Base-by-base conservation (phyloP, 2,113 vertebrate genomes). In the Cyprinodon tularosa region DNA sequence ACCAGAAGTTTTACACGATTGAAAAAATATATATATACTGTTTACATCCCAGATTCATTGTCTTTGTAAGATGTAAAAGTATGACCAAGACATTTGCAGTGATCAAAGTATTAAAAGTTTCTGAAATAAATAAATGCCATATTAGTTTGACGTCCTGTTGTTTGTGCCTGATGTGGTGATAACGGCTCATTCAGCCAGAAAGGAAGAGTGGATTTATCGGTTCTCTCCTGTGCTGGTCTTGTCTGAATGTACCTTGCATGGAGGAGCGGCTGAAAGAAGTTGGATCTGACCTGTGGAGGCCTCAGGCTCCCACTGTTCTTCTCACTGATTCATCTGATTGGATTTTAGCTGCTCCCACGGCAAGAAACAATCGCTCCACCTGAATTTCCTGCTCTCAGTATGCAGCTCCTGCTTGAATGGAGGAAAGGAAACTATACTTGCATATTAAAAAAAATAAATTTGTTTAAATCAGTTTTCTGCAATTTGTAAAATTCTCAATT, bases 61-160 rank as follows among this genome's bases (percentile, higher is more conserved):
- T 91, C 88, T 94, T 91, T 94, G 93, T 94, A 93, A 93, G 88
- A 83, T 93, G 89, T 93, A 90, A 90, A 94, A 86, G 86, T 95
- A 91, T 92, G 84, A 90, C 88, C 82, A 91, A 81, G 77, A 83
- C 75, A 93, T 93, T 94, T 93, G 90, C 91, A 90, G 92, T 94
- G 92, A 93, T 90, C 83, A 86, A 92, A 93, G 92, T 94, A 93
- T 93, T 93, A 84, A 88, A 29, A 89, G 85, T 94, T 94, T 94
- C 90, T 89, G 92, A 94, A 94, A 93, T 93, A 94, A 94, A 92
- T 83, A 88, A 88, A 88, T 88, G 87, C 87, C 65, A 69, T 88
- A 79, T 87, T 14, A 36, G 81, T 77, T 77, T 60, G 83, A 81
- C 86, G 62, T 62, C 50, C 61, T 72, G 11, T 77, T 60, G n/a